Evolutionary conservation across 2,888 invertebrate genomes (phyloP).

Genomic region (Muschampia plurimacula): DNA sequence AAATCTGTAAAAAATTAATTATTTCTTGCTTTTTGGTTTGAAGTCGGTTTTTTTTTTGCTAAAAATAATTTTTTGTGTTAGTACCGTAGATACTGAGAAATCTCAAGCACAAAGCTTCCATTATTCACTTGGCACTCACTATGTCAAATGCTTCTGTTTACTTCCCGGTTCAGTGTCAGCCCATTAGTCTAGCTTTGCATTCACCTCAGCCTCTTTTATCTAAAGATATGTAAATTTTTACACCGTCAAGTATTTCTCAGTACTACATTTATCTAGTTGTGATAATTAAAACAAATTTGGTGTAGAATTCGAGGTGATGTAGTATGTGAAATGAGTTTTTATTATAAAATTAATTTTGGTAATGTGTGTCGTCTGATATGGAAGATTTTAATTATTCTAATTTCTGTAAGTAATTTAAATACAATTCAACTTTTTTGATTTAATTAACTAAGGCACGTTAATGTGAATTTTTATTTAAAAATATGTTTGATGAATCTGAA

Average conservation of each 20-base stretch:
- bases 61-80: too few species aligned
- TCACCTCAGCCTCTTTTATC: conserved; percentile 27
- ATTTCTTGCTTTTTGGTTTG: too few species aligned
- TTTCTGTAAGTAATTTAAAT: too few species aligned
- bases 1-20: too few species aligned
- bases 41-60: too few species aligned
- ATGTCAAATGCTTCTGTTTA: conserved; percentile 18
- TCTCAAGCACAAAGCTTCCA: background rate
- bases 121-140: conserved; percentile 16
- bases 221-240: conserved; percentile 28
- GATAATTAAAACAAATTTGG: conserved; percentile 26
- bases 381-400: background rate
- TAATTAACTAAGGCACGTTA: too few species aligned
- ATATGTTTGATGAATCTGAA: too few species aligned
- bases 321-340: background rate
- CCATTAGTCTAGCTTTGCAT: conserved; percentile 27
- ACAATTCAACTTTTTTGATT: too few species aligned
- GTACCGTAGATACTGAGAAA: background rate
- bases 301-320: background rate
- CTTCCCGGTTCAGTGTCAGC: conserved; percentile 25
- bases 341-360: too few species aligned
- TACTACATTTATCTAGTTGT: conserved; percentile 12
- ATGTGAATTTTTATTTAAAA: too few species aligned
- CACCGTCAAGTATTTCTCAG: conserved; percentile 24
- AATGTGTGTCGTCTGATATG: background rate